Conservation (phyloP, 1,140 invertebrate species). For the Pogonognathellus flavescens region DNA sequence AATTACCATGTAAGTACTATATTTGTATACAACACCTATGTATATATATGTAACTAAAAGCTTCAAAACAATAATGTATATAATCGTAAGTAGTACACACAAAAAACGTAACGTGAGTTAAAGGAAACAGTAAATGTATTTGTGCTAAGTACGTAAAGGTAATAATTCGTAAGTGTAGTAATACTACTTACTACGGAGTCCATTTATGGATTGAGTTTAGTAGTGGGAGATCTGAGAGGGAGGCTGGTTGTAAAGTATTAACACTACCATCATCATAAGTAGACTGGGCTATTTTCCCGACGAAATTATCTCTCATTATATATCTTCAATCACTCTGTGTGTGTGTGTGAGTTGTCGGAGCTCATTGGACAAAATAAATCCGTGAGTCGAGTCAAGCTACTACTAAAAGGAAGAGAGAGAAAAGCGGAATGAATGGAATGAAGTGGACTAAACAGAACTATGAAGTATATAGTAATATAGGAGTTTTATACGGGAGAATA, state of each 20-base stretch:
- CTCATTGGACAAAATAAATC: not conserved
- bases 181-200: not conserved
- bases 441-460: not conserved
- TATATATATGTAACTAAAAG: too few species aligned
- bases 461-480: too few species aligned
- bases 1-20: not conserved
- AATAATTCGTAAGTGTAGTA: too few species aligned
- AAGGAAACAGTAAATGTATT: too few species aligned
- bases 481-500: not conserved
- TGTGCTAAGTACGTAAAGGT: too few species aligned
- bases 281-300: slow-evolving; percentile 20
- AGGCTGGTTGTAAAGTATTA: slow-evolving; percentile 7
- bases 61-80: too few species aligned
- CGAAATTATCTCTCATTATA: slow-evolving; percentile 50
- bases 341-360: not conserved
- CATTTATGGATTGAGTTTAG: slow-evolving; percentile 28
- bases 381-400: not conserved
- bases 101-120: too few species aligned
- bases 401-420: not conserved
- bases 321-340: not conserved
- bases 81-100: too few species aligned
- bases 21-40: not conserved
- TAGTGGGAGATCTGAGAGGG: not conserved
- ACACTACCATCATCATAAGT: slow-evolving; percentile 47
- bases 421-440: not conserved